phyloP scores from a whole-genome alignment of 2,113 vertebrate genomes.

The Macquaria ambigua region DNA sequence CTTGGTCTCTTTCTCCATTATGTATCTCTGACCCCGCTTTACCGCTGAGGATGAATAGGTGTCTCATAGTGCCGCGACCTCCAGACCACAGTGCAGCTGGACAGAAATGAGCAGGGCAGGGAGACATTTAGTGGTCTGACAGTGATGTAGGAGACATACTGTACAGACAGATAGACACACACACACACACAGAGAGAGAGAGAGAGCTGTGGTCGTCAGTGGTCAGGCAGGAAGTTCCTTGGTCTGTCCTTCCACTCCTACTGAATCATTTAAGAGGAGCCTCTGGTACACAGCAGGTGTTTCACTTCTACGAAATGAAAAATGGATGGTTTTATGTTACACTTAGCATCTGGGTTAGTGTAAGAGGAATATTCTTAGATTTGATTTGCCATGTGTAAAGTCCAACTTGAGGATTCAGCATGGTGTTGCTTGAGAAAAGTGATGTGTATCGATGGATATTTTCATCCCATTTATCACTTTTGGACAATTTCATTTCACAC shows the following conservation, averaged over 20 bases:
- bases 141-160: slow-evolving; percentile 28
- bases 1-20: slow-evolving; percentile 47
- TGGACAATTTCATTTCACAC: background rate
- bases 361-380: slow-evolving; percentile 6
- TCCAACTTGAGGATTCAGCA: background rate
- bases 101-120: slow-evolving; percentile 20
- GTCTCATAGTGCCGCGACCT: slow-evolving; percentile 17
- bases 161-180: background rate
- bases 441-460: background rate
- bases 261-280: slow-evolving; percentile 79
- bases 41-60: slow-evolving; percentile 21
- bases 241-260: slow-evolving; percentile 56
- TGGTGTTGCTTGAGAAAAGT: background rate
- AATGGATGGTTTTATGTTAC: slow-evolving; percentile 59
- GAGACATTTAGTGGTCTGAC: slow-evolving; percentile 25
- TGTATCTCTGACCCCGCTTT: slow-evolving; percentile 58
- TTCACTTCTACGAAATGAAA: slow-evolving; percentile 59
- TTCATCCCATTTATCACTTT: background rate
- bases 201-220: slow-evolving; percentile 34
- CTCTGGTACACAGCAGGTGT: slow-evolving; percentile 54
- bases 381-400: background rate
- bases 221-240: slow-evolving; percentile 51
- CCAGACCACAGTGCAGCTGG: slow-evolving; percentile 14
- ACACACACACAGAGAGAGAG: slow-evolving; percentile 4
- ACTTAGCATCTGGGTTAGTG: slow-evolving; percentile 12